Conservation (phyloP, 2,888 invertebrate genomes). For the Pachymerium ferrugineum region DNA sequence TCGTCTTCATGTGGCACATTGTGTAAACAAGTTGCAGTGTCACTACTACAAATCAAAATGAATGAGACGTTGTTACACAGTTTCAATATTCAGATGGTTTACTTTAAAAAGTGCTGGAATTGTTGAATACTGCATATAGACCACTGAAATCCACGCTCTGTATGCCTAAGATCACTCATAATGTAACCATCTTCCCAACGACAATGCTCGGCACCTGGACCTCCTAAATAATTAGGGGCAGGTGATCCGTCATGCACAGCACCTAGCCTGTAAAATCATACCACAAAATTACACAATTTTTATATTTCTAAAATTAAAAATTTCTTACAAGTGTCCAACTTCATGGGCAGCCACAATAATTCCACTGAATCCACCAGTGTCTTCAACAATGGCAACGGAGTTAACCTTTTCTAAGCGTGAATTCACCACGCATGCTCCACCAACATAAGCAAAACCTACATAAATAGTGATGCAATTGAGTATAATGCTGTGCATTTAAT, state of each 20-base stretch:
- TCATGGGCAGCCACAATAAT: conserved; percentile 95
- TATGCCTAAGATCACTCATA: conserved; percentile 89
- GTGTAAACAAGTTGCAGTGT: conserved; percentile 86
- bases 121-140: conserved; percentile 86
- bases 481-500: no score
- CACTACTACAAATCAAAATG: conserved; percentile 59
- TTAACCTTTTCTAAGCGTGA: conserved; percentile 92
- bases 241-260: conserved; percentile 96
- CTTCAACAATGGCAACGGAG: conserved; percentile 92
- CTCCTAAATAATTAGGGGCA: conserved; percentile 87
- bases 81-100: conserved; percentile 36
- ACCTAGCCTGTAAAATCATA: conserved; percentile 63
- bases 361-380: conserved; percentile 92
- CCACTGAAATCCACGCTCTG: conserved; percentile 92
- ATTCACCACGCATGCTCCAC: conserved; percentile 92
- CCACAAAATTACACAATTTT: neutral
- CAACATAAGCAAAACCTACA: conserved; percentile 94
- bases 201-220: conserved; percentile 89
- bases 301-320: neutral
- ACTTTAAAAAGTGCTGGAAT: conserved; percentile 94
- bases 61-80: neutral
- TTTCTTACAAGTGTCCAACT: conserved; percentile 90
- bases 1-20: conserved; percentile 92
- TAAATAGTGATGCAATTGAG: neutral
- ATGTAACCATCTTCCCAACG: conserved; percentile 95